Evolutionary conservation across 2,888 invertebrate species (phyloP), one percentile per base, ranked within the genome.

Genomic region (Drosophila peninsularis): DNA sequence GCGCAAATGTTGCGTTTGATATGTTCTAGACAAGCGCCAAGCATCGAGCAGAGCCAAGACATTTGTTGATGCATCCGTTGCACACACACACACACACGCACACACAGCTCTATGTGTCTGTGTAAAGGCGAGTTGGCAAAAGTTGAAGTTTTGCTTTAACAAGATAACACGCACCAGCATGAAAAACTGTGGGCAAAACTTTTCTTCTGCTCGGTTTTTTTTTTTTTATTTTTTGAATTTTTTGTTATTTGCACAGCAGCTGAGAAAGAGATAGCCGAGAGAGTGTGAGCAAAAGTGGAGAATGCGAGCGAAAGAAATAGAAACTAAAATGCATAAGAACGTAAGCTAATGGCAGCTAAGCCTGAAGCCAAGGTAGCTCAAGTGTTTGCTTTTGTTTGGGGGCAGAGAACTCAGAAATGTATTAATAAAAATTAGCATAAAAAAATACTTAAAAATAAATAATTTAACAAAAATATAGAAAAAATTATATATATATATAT

Each of bases 111-210:
- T 53, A 44, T 50, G 36, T 70, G 72, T 69, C 56, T 69, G 78
- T 78, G 82, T 74, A 80, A 79, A 80, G 80, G 69, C 81, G 74
- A 78, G 78, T 82, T 84, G 82, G 75, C 78, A 84, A 86, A 86
- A 87, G 81, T 87, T 82, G 37, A 82, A 82, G 78, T 87, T 85
- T 85, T 86, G 70, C 81, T 84, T 86, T 84, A 86, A 86, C 85
- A 85, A 86, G 86, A 87, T 87, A 87, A 86, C 88, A 86, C 78
- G 82, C 87, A 80, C 86, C 86, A 87, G 86, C 86, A 87, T 85
- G 79, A 86, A 87, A 87, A 88, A 80, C 80, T 76, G 78, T 78
- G 82, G 82, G 80, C 78, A 83, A 80, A 86, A 76, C 68, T 85
- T 83, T 52, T 32, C 30, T 14, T 50, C 34, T 11, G 45, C 17